phyloP scores from a whole-genome alignment of 1,140 invertebrate species.

The Drosophila carrolli region DNA sequence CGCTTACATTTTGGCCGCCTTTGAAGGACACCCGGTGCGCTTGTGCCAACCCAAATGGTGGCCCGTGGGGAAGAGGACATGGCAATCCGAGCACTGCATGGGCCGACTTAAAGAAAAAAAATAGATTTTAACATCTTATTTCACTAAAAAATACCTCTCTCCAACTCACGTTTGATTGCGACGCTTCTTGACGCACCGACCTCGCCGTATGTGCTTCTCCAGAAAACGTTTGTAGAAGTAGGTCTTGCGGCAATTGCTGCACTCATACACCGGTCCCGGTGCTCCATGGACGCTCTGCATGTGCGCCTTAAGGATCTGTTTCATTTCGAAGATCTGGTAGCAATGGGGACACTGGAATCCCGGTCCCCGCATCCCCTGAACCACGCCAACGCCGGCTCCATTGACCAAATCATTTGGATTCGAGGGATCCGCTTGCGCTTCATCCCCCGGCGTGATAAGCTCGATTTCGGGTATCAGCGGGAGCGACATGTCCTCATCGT shows the following conservation, averaged over 20 bases:
- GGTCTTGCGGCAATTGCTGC: conserved; percentile 80
- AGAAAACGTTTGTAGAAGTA: conserved; percentile 83
- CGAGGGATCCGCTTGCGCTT: conserved; percentile 25
- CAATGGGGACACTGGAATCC: conserved; percentile 81
- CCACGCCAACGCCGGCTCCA: conserved; percentile 10
- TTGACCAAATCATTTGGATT: conserved; percentile 28
- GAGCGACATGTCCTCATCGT: conserved; percentile 68
- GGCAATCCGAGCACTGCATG: conserved; percentile 83
- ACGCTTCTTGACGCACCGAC: conserved; percentile 83
- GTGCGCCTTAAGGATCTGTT: conserved; percentile 80
- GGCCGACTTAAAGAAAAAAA: conserved; percentile 56
- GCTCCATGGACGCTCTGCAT: conserved; percentile 81
- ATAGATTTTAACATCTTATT: neutral
- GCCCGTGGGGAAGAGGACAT: conserved; percentile 82
- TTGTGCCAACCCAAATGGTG: conserved; percentile 84
- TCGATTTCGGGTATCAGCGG: conserved; percentile 82
- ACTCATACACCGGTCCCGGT: conserved; percentile 78
- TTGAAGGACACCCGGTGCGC: conserved; percentile 81
- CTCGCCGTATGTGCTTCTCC: conserved; percentile 79
- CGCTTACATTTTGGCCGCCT: conserved; percentile 78
- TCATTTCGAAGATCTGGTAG: conserved; percentile 79
- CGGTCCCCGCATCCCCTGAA: conserved; percentile 17
- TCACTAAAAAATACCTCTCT: neutral
- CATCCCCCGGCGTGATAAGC: conserved; percentile 75
- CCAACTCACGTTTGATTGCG: conserved; percentile 80